Evolutionary conservation across 1,140 invertebrate species (phyloP).

Genomic region (Octopus sinensis): DNA sequence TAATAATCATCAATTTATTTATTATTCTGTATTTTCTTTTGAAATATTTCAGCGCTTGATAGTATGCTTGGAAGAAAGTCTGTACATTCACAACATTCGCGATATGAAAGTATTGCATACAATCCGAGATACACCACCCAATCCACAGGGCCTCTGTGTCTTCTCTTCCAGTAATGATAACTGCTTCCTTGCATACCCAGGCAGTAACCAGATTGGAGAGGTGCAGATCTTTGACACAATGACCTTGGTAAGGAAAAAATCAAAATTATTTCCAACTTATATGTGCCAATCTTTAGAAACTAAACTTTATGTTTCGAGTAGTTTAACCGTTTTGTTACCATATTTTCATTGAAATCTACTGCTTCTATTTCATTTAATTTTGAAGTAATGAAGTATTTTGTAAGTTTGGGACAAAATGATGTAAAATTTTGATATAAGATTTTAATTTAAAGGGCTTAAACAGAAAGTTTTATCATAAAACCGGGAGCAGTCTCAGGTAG

Average conservation of each 20-base stretch:
- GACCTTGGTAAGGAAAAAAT: constrained; percentile 71
- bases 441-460: no score
- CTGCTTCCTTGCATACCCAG: constrained; percentile 95
- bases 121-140: constrained; percentile 95
- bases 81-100: constrained; percentile 97
- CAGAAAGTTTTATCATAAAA: no score
- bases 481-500: no score
- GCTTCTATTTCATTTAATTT: no score
- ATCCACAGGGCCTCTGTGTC: constrained; percentile 87
- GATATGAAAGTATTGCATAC: constrained; percentile 99
- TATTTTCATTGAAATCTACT: no score
- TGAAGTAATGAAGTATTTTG: no score
- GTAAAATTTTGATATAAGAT: no score
- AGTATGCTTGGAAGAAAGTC: constrained; percentile 94
- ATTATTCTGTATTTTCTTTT: constrained; percentile 10
- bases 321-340: no score
- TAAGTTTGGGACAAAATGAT: no score
- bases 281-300: not conserved
- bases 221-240: constrained; percentile 97
- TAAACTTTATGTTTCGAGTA: no score
- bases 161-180: constrained; percentile 84
- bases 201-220: constrained; percentile 87
- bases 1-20: no score
- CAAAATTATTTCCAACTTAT: not conserved
- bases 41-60: constrained; percentile 75